Base-by-base conservation (phyloP, 2,113 vertebrate genomes). In the Dryoscopus gambensis region DNA sequence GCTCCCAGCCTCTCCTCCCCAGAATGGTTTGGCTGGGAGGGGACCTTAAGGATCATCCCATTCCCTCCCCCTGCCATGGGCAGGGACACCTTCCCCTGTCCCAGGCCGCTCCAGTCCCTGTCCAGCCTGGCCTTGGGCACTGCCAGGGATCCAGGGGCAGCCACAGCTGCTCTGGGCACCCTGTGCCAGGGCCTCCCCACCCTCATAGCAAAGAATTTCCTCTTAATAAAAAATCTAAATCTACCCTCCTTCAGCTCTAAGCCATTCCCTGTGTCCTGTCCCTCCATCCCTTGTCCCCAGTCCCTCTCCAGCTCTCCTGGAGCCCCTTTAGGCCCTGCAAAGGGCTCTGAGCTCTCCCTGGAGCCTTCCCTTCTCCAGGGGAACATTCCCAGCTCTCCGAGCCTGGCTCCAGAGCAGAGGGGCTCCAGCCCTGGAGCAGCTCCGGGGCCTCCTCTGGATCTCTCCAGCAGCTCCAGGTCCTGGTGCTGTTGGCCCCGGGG, bases 31-130 rank as follows among this genome's bases (percentile, higher is more conserved):
- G 37, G 67, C 16, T 6, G 13, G 50, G 5, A 35, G 31, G 42
- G 5, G 18, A 65, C 50, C 8, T 14, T 5, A 4, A 6, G 6
- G 15, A 4, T 12, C 59, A 31, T 0, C 67, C 50, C n/a, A n/a
- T n/a, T n/a, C n/a, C n/a, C n/a, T n/a, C n/a, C n/a, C 42, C 35
- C 24, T 53, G 65, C 40, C 65, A 18, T 22, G 57, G 21, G 24
- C 67, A 56, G 49, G 85, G 75, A 56, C 57, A 35, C 13, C 28
- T 71, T 0, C 65, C 31, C 15, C 21, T 8, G 1, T 3, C 30
- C 65, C 75, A 63, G 40, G 30, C 0, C 31, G 40, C 10, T 55
- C 73, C 53, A 2, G 27, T 1, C 39, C 39, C 22, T 2, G 2
- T 25, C 62, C 63, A 53, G 0, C 65, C 75, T 47, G 40, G 47